Evolutionary conservation across 2,113 vertebrate genomes (phyloP).

Genomic region (Eonycteris spelaea): DNA sequence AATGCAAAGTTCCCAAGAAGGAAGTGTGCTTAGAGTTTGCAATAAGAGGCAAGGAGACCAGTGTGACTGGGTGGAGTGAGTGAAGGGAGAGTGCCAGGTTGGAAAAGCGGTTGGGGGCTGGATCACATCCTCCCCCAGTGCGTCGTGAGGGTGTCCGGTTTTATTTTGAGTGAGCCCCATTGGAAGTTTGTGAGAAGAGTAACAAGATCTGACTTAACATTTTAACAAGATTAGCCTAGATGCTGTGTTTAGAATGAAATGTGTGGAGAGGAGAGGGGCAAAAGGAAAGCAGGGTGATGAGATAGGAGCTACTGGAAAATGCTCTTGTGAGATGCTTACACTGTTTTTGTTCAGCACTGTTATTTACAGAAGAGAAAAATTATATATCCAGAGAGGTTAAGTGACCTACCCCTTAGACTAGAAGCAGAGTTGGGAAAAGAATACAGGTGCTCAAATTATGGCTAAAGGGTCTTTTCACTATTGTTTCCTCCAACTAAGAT

Average conservation of each 20-base stretch:
- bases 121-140: neutral
- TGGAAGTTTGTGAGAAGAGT: neutral
- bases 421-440: conserved; percentile 1
- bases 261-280: neutral
- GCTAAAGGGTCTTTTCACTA: neutral
- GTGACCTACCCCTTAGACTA: neutral
- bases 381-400: neutral
- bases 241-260: neutral
- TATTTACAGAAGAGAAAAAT: conserved; percentile 10
- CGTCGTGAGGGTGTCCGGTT: neutral
- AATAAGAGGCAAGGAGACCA: neutral
- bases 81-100: neutral
- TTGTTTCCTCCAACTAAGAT: neutral
- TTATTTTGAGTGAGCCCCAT: neutral
- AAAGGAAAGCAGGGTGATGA: neutral
- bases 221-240: conserved; percentile 1
- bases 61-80: neutral
- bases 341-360: neutral
- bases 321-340: neutral
- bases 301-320: neutral
- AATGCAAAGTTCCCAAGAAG: neutral
- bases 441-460: neutral
- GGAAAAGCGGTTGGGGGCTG: neutral
- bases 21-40: neutral
- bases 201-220: neutral